Evolutionary conservation across 2,797 vertebrate genomes (phyloP).

Genomic region (Emydoidea blandingii): DNA sequence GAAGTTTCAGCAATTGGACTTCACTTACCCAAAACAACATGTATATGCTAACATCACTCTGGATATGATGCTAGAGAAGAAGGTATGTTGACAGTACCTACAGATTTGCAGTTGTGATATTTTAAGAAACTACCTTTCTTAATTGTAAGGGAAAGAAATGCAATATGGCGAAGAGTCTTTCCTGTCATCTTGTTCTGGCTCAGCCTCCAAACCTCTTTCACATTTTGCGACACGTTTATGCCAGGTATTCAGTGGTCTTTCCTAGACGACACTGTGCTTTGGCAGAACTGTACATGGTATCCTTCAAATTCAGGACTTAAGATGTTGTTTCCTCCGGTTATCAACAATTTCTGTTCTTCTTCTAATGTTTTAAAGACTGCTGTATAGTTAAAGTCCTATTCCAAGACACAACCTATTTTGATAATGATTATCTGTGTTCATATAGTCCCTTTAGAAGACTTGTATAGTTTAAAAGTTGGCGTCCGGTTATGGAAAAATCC

Average conservation of each 20-base stretch:
- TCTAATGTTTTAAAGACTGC: rapidly evolving
- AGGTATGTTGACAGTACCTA: constrained; percentile 79
- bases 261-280: background rate
- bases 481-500: background rate
- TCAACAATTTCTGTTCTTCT: background rate
- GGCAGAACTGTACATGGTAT: rapidly evolving
- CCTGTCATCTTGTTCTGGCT: background rate
- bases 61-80: constrained; percentile 92
- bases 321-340: background rate
- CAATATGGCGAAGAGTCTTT: background rate
- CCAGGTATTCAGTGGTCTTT: background rate
- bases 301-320: background rate
- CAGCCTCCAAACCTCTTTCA: background rate
- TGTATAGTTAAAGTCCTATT: background rate
- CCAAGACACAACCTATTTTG: background rate
- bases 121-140: background rate
- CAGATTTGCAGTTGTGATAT: rapidly evolving
- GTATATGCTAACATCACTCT: constrained; percentile 87
- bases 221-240: background rate
- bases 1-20: constrained; percentile 89
- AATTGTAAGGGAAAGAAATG: background rate
- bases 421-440: rapidly evolving
- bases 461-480: background rate
- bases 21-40: constrained; percentile 83
- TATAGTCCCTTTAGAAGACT: background rate